A percentile compares a stretch with the other conserved stretches of the same genome.
phyloP scores from a whole-genome alignment of 2,888 invertebrate genomes.

The Acholoe squamosa region DNA sequence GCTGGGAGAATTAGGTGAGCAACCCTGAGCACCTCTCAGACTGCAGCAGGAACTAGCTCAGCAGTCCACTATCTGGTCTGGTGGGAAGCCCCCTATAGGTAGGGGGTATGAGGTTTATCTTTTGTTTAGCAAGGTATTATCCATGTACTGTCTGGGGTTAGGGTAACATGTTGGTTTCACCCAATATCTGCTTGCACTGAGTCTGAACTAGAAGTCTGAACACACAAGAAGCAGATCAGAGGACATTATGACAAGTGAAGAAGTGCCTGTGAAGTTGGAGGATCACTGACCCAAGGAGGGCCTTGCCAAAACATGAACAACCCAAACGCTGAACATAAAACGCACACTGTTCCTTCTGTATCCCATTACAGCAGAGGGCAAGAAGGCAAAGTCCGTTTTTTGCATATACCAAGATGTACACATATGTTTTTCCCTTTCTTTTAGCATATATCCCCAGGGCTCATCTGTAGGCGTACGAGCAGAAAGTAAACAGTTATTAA shows the following conservation, averaged over 20 bases:
- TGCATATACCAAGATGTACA: too few species aligned
- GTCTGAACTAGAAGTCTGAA: too few species aligned
- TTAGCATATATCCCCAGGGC: neutral
- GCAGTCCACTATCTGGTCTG: neutral
- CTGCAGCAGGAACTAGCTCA: neutral
- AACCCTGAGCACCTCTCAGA: neutral
- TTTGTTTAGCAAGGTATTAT: slow-evolving; percentile 15
- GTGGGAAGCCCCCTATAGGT: neutral
- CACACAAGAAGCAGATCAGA: slow-evolving; percentile 9
- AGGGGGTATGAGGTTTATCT: neutral
- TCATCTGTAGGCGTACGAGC: neutral
- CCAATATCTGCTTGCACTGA: neutral
- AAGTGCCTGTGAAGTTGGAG: slow-evolving; percentile 13
- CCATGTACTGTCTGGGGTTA: neutral
- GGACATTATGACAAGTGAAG: slow-evolving; percentile 44
- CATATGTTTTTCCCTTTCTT: neutral
- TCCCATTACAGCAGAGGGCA: neutral
- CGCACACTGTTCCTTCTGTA: slow-evolving; percentile 21
- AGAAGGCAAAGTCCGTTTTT: neutral
- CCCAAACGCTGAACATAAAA: slow-evolving; percentile 13
- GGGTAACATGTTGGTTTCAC: neutral
- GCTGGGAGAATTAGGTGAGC: neutral
- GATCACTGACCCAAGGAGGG: neutral
- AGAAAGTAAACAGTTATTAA: slow-evolving; percentile 44
- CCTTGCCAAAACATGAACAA: neutral